Evolutionary conservation across 1,140 invertebrate species (phyloP).

Genomic region (Phthorimaea operculella): DNA sequence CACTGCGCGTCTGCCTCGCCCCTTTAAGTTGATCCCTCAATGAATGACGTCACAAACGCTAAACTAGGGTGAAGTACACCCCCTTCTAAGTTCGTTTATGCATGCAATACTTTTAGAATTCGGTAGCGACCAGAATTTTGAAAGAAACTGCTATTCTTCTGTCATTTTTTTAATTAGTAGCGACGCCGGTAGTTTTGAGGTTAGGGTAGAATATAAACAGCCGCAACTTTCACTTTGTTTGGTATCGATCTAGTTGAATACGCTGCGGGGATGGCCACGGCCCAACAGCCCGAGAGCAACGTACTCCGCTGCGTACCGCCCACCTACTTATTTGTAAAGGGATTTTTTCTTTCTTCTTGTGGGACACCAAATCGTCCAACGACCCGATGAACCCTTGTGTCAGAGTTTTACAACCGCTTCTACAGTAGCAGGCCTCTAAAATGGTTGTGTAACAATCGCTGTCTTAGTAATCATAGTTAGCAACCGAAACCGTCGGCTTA

Average conservation of each 20-base stretch:
- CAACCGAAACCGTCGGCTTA: no score
- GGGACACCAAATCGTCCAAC: no score
- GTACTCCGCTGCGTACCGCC: no score
- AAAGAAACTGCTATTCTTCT: background rate
- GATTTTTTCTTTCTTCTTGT: no score
- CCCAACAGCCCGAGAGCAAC: no score
- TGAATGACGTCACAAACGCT: background rate
- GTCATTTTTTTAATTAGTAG: background rate
- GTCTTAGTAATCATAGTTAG: no score
- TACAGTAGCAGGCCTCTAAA: no score
- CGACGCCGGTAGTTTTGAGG: background rate
- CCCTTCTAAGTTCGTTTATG: background rate
- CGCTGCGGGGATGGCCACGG: background rate
- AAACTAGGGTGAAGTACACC: background rate
- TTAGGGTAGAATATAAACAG: background rate
- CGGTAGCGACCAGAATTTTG: background rate
- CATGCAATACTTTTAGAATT: background rate
- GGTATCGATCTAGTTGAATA: background rate
- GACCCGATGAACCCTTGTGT: no score
- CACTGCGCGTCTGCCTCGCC: background rate
- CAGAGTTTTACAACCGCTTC: no score
- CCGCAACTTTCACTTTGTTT: background rate
- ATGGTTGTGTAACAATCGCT: no score
- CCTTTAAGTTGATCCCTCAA: constrained; percentile 1
- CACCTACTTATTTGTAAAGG: no score